Conservation (phyloP, 2,113 vertebrate species). For the Psammodynastes pulverulentus region DNA sequence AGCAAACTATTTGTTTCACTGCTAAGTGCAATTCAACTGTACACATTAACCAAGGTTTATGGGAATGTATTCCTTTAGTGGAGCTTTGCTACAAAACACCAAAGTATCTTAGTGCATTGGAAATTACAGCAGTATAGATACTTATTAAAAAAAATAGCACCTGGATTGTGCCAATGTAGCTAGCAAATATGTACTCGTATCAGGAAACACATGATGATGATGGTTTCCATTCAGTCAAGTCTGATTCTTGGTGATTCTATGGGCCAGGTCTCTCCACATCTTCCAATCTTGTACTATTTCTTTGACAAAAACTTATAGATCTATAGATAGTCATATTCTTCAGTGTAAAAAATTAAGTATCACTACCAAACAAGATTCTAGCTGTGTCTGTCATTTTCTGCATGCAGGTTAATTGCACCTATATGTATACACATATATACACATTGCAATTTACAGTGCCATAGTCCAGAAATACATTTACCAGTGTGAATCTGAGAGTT, state of each 20-base stretch:
- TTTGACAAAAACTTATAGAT: not conserved
- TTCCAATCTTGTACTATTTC: too few species aligned
- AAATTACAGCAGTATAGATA: not conserved
- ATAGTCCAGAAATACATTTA: not conserved
- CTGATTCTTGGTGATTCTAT: not conserved
- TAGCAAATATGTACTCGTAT: not conserved
- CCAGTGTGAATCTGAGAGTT: not conserved
- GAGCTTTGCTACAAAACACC: slow-evolving; percentile 54
- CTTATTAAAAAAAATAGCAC: not conserved
- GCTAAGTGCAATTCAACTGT: slow-evolving; percentile 56
- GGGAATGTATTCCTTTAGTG: slow-evolving; percentile 60
- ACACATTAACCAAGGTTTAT: slow-evolving; percentile 56
- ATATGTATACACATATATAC: not conserved
- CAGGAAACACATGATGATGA: not conserved
- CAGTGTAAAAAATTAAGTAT: not conserved
- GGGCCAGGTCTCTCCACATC: too few species aligned
- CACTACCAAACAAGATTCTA: not conserved
- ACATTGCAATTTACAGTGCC: not conserved
- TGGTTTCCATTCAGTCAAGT: not conserved
- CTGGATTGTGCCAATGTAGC: not conserved
- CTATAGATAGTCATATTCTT: not conserved
- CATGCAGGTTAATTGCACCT: not conserved
- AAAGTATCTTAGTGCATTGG: not conserved
- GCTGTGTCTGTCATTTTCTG: not conserved
- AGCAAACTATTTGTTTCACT: slow-evolving; percentile 44